Base-by-base conservation (phyloP, 2,888 invertebrate genomes). In the Melitaea athalia region DNA sequence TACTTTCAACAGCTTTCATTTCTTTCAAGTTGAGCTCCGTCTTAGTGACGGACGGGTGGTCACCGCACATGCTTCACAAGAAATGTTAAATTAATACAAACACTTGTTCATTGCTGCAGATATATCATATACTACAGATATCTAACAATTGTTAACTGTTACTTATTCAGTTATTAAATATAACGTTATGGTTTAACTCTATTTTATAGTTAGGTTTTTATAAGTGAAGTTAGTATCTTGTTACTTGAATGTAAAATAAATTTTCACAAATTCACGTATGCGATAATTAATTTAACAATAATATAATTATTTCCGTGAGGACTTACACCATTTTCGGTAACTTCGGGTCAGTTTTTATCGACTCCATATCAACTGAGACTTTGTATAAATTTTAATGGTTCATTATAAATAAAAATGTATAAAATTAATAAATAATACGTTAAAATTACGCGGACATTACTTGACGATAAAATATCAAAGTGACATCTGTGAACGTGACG, bases 301-400 rank as follows among this genome's bases (percentile, higher is more conserved):
- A 14, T 11, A 11, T 45, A 8, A 45, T 45, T 12, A 52, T 52
- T 31, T 24, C 2, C 4, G 12, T 42, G 24, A 43, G 38, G 15
- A 87, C 91, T 87, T 83, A 91, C 91, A 91, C 82, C 91, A 90
- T 91, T 63, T 87, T 84, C 49, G 90, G 78, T 31, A 88, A 68
- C 73, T 88, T 89, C 52, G 78, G 66, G 10, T 89, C 89, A 69
- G 72, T 75, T 67, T 81, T 87, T 7, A 80, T 73, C 52, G 79
- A 74, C 61, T 90, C 90, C 91, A 91, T 91, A 65, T 57, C 50
- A 47, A 15, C 6, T 53, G 42, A 14, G 10, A 47, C 15, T 61
- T 66, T 14, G 45, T 38, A 11, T 49, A 52, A 66, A 55, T 24
- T 31, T 64, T 63, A 75, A 69, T 69, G 24, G 64, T 60, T 67